Evolutionary conservation across 2,888 invertebrate species (phyloP).

Genomic region (Erebia epiphron): DNA sequence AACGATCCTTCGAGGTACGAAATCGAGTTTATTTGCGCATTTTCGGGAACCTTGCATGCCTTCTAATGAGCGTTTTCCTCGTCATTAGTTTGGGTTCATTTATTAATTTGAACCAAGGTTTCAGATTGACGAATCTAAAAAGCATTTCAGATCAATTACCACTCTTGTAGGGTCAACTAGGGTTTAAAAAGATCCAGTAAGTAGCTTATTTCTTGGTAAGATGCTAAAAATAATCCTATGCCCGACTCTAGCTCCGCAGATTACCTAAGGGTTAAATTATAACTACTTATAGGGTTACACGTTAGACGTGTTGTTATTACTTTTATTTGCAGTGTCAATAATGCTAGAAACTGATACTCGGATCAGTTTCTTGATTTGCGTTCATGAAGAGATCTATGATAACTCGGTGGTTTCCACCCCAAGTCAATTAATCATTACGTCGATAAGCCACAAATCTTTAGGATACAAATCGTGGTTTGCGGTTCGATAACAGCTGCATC

Average conservation of each 20-base stretch:
- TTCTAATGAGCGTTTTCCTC: neutral
- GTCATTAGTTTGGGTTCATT: neutral
- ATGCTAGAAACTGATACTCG: too few species aligned
- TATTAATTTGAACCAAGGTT: neutral
- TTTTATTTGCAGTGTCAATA: too few species aligned
- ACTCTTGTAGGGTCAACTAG: too few species aligned
- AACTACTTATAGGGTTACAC: too few species aligned
- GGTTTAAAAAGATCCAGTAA: too few species aligned
- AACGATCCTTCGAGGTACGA: slow-evolving; percentile 34
- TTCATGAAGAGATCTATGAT: neutral
- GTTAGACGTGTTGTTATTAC: too few species aligned
- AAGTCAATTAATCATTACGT: neutral
- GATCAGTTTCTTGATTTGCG: neutral
- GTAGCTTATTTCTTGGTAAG: too few species aligned
- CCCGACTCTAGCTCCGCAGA: too few species aligned
- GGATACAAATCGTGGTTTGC: neutral
- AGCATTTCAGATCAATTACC: too few species aligned
- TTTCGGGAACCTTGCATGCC: slow-evolving; percentile 18
- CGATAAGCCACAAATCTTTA: slow-evolving; percentile 2
- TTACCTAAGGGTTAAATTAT: too few species aligned
- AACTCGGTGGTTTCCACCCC: neutral
- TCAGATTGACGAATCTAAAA: too few species aligned
- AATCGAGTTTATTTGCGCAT: slow-evolving; percentile 36
- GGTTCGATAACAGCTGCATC: neutral
- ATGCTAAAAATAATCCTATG: too few species aligned